Base-by-base conservation (phyloP, 1,140 invertebrate species). In the Episyrphus balteatus region DNA sequence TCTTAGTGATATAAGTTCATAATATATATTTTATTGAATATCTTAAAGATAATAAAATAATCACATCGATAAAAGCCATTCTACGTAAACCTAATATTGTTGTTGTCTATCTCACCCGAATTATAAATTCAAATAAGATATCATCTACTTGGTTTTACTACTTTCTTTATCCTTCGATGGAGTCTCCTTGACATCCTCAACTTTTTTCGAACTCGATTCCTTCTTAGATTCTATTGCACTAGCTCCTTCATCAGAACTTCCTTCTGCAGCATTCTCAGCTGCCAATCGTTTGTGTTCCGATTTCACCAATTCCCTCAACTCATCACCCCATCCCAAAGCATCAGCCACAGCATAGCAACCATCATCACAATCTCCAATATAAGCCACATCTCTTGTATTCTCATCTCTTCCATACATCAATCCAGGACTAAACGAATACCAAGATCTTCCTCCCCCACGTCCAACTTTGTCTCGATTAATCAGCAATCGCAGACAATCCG, bases 361-460 rank as follows among this genome's bases (percentile, higher is more conserved):
- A 44, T 85, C 81, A 72, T 98, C 92, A 68, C 92, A 94, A 55
- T 89, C 82, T 1, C 90, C 89, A 33, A 92, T 69, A 68, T 79
- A 82, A 30, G 86, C 85, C n/a, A 95, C 84, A 73, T 97, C 92
- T 15, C 91, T 67, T 3, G 77, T 72, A 42, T 82, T 76, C 42
- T 75, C 72, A 42, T 76, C 73, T 3, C 65, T 58, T 56, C 87
- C 81, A 61, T 88, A 81, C 43, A 80, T 74, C 34, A 91, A 70
- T 7, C 71, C 61, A 1, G 32, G 7, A 31, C 52, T 46, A 51
- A 63, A 59, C 3, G 21, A 26, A 2, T 69, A 48, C 26, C 54
- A 61, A 13, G 54, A 55, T 2, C 54, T 39, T 49, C 82, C 58
- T 12, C 81, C 54, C 32, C 72, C 69, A 40, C 75, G 70, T 6